Evolutionary conservation across 2,797 vertebrate species (phyloP).

Genomic region (Halcyon smyrnensis): DNA sequence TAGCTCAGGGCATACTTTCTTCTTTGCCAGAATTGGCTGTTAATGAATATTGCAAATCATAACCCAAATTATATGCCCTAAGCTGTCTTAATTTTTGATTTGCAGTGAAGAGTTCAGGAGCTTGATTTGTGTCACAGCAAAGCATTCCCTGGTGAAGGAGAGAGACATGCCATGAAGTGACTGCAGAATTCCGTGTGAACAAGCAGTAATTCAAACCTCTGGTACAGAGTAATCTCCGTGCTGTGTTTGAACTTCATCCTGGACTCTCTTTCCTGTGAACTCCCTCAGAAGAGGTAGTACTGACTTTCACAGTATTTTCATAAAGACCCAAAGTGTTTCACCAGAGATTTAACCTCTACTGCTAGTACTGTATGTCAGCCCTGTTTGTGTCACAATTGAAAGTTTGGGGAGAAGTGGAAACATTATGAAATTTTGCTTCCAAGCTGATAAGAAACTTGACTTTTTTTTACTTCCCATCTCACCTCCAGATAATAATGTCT

Average conservation of each 20-base stretch:
- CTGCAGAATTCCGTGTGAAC: conserved; percentile 18
- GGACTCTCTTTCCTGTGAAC: neutral
- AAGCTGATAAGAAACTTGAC: neutral
- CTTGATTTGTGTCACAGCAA: conserved; percentile 8
- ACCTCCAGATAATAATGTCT: neutral
- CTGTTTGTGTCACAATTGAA: neutral
- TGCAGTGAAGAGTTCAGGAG: neutral
- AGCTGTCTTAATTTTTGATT: conserved; percentile 46
- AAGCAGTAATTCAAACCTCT: neutral
- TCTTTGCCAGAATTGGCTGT: conserved; percentile 36
- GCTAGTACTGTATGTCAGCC: neutral
- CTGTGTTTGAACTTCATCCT: neutral
- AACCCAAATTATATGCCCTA: conserved; percentile 29
- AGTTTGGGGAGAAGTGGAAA: neutral
- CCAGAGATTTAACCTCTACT: neutral
- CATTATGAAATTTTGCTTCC: neutral
- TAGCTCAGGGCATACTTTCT: conserved; percentile 12
- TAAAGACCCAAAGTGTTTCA: neutral
- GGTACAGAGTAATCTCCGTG: neutral
- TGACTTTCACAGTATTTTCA: neutral
- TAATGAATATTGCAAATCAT: conserved; percentile 45
- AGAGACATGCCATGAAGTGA: neutral
- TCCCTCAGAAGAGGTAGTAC: neutral
- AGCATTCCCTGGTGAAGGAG: neutral
- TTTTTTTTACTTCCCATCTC: neutral